A percentile compares a stretch with the other conserved stretches of the same genome.
Conservation (phyloP, 2,797 vertebrate species). For the Gila robusta region DNA sequence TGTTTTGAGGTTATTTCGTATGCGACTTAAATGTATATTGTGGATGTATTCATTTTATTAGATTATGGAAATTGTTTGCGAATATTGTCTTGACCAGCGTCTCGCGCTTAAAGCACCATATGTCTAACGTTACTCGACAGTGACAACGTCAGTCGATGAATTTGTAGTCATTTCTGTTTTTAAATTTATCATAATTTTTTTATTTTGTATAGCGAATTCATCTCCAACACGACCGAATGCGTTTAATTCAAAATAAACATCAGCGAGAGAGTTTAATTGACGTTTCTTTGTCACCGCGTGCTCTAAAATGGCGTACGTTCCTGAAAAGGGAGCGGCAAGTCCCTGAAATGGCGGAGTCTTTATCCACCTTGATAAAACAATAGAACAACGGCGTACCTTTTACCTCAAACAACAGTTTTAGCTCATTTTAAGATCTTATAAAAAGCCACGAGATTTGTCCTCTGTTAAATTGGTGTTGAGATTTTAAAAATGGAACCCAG, state of each 20-base stretch:
- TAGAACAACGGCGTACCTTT: background rate
- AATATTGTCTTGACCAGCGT: background rate
- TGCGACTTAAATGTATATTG: too few species aligned
- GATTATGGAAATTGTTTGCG: background rate
- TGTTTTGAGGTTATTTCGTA: background rate
- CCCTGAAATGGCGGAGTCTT: slow-evolving; percentile 39
- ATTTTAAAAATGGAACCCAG: background rate
- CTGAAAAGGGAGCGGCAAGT: slow-evolving; percentile 30
- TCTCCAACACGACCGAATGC: fast-evolving
- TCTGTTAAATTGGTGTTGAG: background rate
- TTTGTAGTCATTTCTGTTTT: background rate
- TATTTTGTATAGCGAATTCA: fast-evolving
- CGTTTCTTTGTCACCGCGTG: background rate
- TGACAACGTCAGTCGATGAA: background rate
- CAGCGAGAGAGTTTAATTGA: background rate
- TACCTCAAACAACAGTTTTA: fast-evolving
- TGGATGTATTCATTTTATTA: background rate
- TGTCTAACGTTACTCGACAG: background rate
- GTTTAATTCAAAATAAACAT: background rate
- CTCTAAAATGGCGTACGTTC: slow-evolving; percentile 44
- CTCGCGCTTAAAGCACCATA: background rate
- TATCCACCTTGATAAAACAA: background rate
- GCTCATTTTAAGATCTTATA: fast-evolving
- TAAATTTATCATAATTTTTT: background rate
- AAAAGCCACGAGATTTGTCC: background rate